Evolutionary conservation across 2,888 invertebrate genomes (phyloP), one percentile per base, ranked within the genome.

Genomic region (Formica aserva): DNA sequence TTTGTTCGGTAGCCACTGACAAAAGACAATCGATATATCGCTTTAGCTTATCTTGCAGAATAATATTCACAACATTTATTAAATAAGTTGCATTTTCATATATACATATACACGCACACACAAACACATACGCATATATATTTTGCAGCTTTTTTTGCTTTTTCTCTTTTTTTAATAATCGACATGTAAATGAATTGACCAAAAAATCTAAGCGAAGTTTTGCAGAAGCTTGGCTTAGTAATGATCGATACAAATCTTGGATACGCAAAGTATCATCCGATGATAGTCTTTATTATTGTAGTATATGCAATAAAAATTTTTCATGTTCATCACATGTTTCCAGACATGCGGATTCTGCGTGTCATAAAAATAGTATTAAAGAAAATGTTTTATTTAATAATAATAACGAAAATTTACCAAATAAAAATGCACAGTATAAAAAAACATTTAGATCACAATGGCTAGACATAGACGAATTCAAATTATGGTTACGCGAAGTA

Each of bases 301-400:
- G 1, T 62, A 62, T 22, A 22, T 22, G 22, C 22, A 22, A 22
- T 22, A 60, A 60, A 29, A 60, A 29, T 11, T 60, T 29, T 26
- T 55, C 60, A 13, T 60, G 60, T 60, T 60, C 29, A 60, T 60
- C 60, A 26, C 60, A 29, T 29, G 29, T 62, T 32, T 62, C 32
- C 35, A 62, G 62, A 8, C 62, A 62, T 26, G 26, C 26, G 26
- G 35, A 62, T 62, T 62, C 62, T 62, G 62, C 32, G 62, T 62
- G 62, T 62, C 62, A 62, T 18, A 62, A 62, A 18, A 62, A 35
- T 15, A 62, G 32, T 18, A 62, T 62, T 15, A 32, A 62, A 18
- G 32, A 62, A 62, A 32, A 32, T 62, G 48, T 35, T 35, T 13
- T 6, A 8, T 15, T 0, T 32, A 18, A 62, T 62, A 32, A 62